Evolutionary conservation across 2,888 invertebrate genomes (phyloP), one percentile per base, ranked within the genome.

Genomic region (Erannis defoliaria): DNA sequence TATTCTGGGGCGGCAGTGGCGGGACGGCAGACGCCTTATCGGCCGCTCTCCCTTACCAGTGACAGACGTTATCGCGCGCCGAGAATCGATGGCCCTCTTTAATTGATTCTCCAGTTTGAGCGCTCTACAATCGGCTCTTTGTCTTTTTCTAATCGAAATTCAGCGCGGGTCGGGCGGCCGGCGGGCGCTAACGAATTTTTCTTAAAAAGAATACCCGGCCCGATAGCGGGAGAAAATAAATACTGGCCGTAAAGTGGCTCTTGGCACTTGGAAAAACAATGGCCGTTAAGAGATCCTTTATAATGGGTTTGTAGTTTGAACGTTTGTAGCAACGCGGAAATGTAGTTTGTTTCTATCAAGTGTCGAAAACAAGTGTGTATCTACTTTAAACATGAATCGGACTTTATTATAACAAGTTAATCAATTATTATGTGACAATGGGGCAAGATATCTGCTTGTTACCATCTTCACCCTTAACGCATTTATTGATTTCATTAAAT

Each of bases 141-240:
- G 90, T 90, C 88, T 89, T 86, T 82, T 82, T 83, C 85, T 85
- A 86, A 88, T 90, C 85, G 88, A 80, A 82, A 88, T 90, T 88
- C 89, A 83, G 77, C 72, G 67, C 73, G 75, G 71, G 85, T 80
- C 73, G 74, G 74, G 62, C 56, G 62, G 73, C 68, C 72, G 76
- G 68, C 67, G 68, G 71, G 73, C 74, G 76, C 78, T 81, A 83
- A 82, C 81, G 84, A 86, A 78, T 88, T 87, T 86, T 85, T 82
- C 81, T 84, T 77, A 64, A 76, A 83, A 86, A 82, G 81, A 84
- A 82, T 75, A 75, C 75, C n/a, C n/a, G 66, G 75, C 68, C 73
- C 76, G 67, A 72, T 70, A 70, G 74, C 67, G 72, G 71, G 67
- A 71, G 76, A 77, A 77, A 81, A 85, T 84, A 84, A 86, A 86